Conservation (phyloP, 2,113 vertebrate species). For the Etia nguti region DNA sequence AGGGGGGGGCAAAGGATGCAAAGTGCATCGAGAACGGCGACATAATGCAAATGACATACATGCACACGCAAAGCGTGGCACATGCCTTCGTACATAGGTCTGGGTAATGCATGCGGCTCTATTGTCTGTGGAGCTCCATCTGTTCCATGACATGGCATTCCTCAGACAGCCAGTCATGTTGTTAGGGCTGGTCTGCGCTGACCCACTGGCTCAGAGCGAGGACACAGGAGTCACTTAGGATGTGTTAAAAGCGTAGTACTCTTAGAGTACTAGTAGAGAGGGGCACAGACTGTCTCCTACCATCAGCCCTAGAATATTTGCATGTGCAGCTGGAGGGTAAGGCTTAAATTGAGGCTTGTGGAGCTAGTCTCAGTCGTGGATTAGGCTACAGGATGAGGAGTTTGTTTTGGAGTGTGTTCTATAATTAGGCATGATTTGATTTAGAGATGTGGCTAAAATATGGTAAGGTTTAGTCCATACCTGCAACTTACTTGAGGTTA, state of each 20-base stretch:
- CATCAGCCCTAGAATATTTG: background rate
- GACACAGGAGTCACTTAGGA: constrained; percentile 6
- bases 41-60: background rate
- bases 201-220: background rate
- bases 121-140: constrained; percentile 60
- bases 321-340: background rate
- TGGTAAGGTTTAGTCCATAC: background rate
- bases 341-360: background rate
- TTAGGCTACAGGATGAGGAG: background rate
- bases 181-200: constrained; percentile 29
- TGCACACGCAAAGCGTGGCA: constrained; percentile 1
- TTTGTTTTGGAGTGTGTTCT: background rate
- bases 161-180: constrained; percentile 51
- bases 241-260: background rate
- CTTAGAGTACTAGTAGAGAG: background rate
- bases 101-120: constrained; percentile 8
- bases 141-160: constrained; percentile 63
- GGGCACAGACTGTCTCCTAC: background rate
- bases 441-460: background rate
- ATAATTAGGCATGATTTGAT: background rate
- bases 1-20: background rate
- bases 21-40: background rate
- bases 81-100: constrained; percentile 26
- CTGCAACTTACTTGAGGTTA: background rate
- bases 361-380: background rate